These are phyloP conservation scores for Rhizomys pruinosus DNA, from an alignment of 2,113 vertebrate genomes.

Conservation along the genomic window DNA sequence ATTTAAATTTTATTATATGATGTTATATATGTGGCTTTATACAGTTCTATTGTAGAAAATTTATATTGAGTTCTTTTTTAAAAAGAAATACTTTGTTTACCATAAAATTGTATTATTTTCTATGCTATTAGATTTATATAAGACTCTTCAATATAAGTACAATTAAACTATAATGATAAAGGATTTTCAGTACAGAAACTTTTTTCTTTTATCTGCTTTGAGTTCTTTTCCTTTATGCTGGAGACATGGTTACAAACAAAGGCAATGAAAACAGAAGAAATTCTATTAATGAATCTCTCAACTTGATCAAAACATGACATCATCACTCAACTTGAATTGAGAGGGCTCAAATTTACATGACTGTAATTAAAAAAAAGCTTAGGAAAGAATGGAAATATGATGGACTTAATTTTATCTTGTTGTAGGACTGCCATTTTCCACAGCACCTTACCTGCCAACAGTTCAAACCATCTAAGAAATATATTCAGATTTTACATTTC, in stretches of 20 bases:
- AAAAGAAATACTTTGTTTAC: neutral
- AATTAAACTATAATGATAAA: neutral
- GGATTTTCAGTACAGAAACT: neutral
- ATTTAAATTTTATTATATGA: neutral
- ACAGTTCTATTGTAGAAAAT: neutral
- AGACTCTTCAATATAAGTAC: neutral
- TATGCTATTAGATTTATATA: neutral
- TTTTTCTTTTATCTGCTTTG: neutral
- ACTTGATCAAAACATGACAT: neutral
- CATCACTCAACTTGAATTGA: neutral
- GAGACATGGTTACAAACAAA: neutral
- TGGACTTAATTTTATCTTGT: neutral
- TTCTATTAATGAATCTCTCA: neutral
- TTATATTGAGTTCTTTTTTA: neutral
- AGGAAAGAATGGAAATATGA: neutral
- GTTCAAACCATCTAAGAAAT: neutral
- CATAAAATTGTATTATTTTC: neutral
- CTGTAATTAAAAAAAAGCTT: neutral
- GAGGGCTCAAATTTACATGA: neutral
- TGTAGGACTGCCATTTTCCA: neutral
- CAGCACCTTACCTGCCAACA: neutral
- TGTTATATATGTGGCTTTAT: neutral
- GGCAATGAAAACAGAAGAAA: neutral
- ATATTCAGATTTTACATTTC: neutral
- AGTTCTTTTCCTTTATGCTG: neutral